Conservation (phyloP, 1,140 invertebrate species). For the Coelopa frigida region DNA sequence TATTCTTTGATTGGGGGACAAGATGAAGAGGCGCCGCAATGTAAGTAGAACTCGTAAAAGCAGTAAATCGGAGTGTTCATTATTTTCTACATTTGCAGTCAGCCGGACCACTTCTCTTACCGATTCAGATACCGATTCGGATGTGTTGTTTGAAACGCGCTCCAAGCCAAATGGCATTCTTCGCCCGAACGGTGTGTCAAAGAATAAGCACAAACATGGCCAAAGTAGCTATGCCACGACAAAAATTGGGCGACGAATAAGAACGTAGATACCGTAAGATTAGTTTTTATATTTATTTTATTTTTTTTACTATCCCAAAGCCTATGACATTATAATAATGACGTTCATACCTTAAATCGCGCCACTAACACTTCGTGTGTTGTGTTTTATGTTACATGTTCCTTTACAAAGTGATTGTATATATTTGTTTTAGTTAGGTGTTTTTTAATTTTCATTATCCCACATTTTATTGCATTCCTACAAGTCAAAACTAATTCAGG, state of each 20-base stretch:
- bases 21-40: slow-evolving; percentile 49
- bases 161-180: slow-evolving; percentile 51
- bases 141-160: slow-evolving; percentile 60
- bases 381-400: too few species aligned
- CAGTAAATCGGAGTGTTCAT: not conserved
- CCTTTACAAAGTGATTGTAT: too few species aligned
- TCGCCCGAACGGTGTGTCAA: slow-evolving; percentile 25
- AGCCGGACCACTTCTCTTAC: slow-evolving; percentile 56
- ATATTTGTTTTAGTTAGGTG: too few species aligned
- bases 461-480: too few species aligned
- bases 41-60: slow-evolving; percentile 34
- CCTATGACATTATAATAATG: too few species aligned
- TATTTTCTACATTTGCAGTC: slow-evolving; percentile 16
- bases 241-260: slow-evolving; percentile 50
- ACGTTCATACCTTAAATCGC: too few species aligned
- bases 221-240: slow-evolving; percentile 48
- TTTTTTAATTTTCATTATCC: too few species aligned
- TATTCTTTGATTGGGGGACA: slow-evolving; percentile 57
- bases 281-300: slow-evolving; percentile 1
- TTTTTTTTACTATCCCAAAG: slow-evolving; percentile 1
- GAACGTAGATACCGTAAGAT: slow-evolving; percentile 40
- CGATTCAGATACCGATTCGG: slow-evolving; percentile 68
- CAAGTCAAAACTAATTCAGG: too few species aligned
- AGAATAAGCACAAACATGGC: slow-evolving; percentile 29
- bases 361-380: too few species aligned